Percentiles rank a stretch among this genome's conserved stretches.
Conservation (phyloP, 2,888 invertebrate genomes). For the Myopa testacea region DNA sequence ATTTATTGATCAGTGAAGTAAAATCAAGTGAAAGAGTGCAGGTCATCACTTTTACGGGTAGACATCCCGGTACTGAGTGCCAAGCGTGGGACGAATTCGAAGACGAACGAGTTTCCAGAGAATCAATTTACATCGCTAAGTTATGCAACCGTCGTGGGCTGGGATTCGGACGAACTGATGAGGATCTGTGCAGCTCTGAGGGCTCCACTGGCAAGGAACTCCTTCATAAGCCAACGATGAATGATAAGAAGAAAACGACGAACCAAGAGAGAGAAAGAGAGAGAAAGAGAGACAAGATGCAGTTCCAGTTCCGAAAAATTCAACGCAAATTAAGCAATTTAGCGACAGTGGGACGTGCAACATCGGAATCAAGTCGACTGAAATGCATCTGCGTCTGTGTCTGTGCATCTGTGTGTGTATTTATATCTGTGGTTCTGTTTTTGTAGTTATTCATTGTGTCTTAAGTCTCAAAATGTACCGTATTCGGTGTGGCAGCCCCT, state of each 20-base stretch:
- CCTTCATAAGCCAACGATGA: background rate
- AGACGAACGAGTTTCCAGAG: background rate
- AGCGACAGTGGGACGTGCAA: background rate
- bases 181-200: constrained; percentile 11
- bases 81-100: no score
- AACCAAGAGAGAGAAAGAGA: no score
- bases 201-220: constrained; percentile 11
- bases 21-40: no score
- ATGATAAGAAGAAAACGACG: no score
- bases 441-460: background rate
- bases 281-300: background rate
- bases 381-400: background rate
- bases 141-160: constrained; percentile 8
- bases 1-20: no score
- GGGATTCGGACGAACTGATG: constrained; percentile 26
- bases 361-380: background rate
- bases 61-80: no score
- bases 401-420: background rate
- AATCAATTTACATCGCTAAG: constrained; percentile 29
- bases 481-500: background rate
- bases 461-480: no score
- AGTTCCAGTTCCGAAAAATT: background rate
- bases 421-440: background rate
- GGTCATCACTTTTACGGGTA: no score
- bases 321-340: background rate